Conservation (phyloP, 2,888 invertebrate genomes). For the Copidosoma aretas region DNA sequence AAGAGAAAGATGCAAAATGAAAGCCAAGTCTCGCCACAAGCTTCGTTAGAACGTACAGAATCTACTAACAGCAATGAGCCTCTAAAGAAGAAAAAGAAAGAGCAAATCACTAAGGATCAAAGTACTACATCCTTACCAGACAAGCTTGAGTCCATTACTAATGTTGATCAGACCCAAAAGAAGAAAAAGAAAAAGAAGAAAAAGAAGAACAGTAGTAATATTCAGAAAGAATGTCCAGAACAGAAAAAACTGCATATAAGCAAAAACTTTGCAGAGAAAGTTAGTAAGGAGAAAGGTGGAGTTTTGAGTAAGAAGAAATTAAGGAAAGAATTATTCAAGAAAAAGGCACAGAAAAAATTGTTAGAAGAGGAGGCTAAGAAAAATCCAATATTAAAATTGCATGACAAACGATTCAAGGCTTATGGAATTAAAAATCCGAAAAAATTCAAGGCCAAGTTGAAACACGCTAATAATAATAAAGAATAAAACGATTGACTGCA, state of each 20-base stretch:
- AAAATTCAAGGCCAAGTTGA: constrained; percentile 80
- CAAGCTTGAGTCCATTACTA: background rate
- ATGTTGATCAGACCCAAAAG: constrained; percentile 18
- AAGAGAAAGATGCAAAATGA: too few species aligned
- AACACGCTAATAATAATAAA: constrained; percentile 68
- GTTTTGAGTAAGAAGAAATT: constrained; percentile 29
- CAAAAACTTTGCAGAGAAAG: background rate
- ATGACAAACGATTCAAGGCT: constrained; percentile 84
- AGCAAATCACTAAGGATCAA: constrained; percentile 8
- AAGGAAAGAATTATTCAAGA: constrained; percentile 34
- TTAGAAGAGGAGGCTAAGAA: constrained; percentile 43
- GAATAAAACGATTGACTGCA: constrained; percentile 48
- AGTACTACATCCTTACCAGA: background rate
- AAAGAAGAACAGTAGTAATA: constrained; percentile 1
- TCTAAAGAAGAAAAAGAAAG: constrained; percentile 16
- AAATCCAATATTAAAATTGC: constrained; percentile 47
- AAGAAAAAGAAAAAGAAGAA: constrained; percentile 35
- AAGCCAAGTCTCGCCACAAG: too few species aligned
- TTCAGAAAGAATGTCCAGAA: too few species aligned
- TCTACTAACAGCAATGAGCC: background rate
- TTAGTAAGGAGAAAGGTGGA: background rate
- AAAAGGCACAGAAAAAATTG: constrained; percentile 32
- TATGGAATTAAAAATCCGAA: constrained; percentile 88
- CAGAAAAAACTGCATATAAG: constrained; percentile 5
- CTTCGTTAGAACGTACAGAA: background rate